Evolutionary conservation across 2,797 vertebrate genomes (phyloP).

Genomic region (Kryptopterus vitreolus): DNA sequence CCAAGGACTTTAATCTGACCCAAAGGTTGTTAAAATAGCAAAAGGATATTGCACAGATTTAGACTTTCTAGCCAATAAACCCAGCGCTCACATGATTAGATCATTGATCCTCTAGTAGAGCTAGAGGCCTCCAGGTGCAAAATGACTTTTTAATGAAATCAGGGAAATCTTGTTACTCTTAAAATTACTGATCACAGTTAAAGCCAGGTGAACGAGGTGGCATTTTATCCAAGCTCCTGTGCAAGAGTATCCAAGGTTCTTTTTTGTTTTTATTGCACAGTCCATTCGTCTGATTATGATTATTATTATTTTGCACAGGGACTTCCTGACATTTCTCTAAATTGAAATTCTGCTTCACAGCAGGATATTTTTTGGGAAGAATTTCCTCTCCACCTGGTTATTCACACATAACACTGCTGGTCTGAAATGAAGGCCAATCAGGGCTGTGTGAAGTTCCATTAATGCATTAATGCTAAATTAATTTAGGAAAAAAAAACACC

Average conservation of each 20-base stretch:
- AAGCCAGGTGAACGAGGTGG: constrained; percentile 66
- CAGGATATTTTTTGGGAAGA: constrained; percentile 41
- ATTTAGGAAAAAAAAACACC: background rate
- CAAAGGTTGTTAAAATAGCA: constrained; percentile 78
- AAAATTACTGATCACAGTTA: constrained; percentile 83
- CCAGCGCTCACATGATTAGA: constrained; percentile 79
- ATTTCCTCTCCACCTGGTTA: constrained; percentile 24
- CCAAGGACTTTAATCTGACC: constrained; percentile 77
- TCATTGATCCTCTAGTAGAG: constrained; percentile 77
- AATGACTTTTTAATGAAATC: constrained; percentile 80
- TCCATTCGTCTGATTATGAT: background rate
- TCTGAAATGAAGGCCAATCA: constrained; percentile 10
- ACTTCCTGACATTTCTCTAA: constrained; percentile 47
- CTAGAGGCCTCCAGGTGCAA: constrained; percentile 76
- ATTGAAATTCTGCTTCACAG: constrained; percentile 46
- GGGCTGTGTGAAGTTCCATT: background rate
- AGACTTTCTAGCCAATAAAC: constrained; percentile 76
- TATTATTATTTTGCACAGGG: constrained; percentile 59
- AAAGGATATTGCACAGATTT: constrained; percentile 75
- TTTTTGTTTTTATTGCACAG: constrained; percentile 59
- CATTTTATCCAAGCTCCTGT: constrained; percentile 64
- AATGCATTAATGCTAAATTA: background rate
- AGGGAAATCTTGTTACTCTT: constrained; percentile 77
- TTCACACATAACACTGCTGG: constrained; percentile 11
- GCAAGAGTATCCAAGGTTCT: constrained; percentile 71